phyloP scores from a whole-genome alignment of 2,888 invertebrate species.

The Bombyx huttoni region DNA sequence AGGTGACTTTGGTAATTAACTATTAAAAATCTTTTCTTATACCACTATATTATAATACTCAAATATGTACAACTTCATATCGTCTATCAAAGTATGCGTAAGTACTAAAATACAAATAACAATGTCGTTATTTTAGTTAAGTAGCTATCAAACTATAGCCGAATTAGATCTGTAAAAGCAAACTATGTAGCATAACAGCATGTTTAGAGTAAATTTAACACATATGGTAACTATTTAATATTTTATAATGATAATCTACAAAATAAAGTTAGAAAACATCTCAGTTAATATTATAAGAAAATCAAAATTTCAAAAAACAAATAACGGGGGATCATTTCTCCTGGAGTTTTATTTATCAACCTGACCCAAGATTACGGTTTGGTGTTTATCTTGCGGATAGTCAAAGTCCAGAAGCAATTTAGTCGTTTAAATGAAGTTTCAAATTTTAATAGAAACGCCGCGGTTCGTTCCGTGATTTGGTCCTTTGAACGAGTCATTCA shows the following conservation, averaged over 20 bases:
- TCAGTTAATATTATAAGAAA: too few species aligned
- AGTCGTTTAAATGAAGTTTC: constrained; percentile 60
- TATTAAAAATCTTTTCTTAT: too few species aligned
- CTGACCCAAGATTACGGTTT: constrained; percentile 43
- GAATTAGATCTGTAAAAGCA: constrained; percentile 12
- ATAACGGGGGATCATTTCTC: constrained; percentile 12
- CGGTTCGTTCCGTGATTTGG: constrained; percentile 37
- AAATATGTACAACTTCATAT: background rate
- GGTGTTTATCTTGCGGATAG: constrained; percentile 54
- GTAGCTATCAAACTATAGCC: constrained; percentile 17
- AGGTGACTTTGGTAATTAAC: too few species aligned
- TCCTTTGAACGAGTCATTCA: constrained; percentile 53
- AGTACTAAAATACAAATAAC: constrained; percentile 1
- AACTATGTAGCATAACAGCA: constrained; percentile 6
- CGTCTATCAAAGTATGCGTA: background rate
- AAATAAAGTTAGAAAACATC: too few species aligned
- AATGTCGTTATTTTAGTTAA: constrained; percentile 13
- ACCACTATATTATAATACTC: background rate
- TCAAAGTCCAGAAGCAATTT: constrained; percentile 65
- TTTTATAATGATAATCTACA: too few species aligned
- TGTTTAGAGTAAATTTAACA: constrained; percentile 2
- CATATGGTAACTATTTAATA: too few species aligned
- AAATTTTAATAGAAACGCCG: constrained; percentile 59
- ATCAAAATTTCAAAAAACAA: constrained; percentile 3
- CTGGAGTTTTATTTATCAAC: constrained; percentile 42